These are phyloP conservation scores for Pangasianodon gigas DNA, from an alignment of 2,113 vertebrate species.

Conservation along the genomic window DNA sequence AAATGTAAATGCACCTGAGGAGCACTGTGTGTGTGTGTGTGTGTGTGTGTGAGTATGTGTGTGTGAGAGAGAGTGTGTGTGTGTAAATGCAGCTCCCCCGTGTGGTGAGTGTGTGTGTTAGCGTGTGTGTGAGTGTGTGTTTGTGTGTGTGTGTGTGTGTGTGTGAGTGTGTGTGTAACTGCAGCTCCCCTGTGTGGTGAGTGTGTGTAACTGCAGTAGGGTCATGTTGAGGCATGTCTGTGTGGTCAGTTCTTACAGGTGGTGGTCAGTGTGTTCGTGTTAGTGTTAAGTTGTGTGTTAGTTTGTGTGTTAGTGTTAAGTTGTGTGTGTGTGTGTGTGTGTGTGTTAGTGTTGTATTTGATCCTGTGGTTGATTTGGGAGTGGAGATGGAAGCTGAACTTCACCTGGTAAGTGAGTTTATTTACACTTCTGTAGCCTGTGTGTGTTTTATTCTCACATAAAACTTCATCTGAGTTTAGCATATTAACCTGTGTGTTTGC, in stretches of 20 bases:
- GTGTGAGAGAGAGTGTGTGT: too few relatives aligned
- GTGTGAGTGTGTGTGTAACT: not conserved
- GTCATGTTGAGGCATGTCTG: constrained; percentile 3
- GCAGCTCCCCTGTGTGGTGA: not conserved
- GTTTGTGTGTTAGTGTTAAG: too few relatives aligned
- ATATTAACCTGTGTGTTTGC: not conserved
- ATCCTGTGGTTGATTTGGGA: not conserved
- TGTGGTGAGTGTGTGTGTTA: too few relatives aligned
- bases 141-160: too few relatives aligned
- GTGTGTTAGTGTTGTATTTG: not conserved
- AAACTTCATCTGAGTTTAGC: not conserved
- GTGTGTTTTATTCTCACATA: not conserved
- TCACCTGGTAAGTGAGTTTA: not conserved
- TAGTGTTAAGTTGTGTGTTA: not conserved
- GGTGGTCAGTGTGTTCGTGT: not conserved
- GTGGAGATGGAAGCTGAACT: not conserved
- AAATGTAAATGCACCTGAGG: too few relatives aligned
- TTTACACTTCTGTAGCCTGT: not conserved
- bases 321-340: too few relatives aligned
- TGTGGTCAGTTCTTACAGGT: not conserved
- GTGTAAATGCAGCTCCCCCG: too few relatives aligned
- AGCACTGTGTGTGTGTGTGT: too few relatives aligned
- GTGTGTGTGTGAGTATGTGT: too few relatives aligned
- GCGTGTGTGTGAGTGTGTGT: too few relatives aligned
- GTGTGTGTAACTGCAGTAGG: not conserved